phyloP scores from a whole-genome alignment of 92 coral and sea anemone species.

The Paramuricea clavata region DNA sequence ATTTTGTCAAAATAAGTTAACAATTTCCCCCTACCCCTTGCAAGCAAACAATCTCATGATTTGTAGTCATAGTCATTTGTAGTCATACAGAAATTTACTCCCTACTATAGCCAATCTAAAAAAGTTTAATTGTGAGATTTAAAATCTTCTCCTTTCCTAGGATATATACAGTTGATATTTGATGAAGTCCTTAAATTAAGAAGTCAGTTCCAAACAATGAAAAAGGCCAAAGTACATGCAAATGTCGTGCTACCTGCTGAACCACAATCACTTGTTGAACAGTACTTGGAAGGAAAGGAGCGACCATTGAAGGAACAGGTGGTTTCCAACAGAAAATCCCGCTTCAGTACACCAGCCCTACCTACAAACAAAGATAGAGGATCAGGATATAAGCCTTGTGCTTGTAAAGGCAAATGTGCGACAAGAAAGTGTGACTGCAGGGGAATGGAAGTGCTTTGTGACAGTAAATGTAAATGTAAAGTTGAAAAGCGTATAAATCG shows the following conservation, averaged over 20 bases:
- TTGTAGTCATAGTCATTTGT: too few species aligned
- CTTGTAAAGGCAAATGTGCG: slow-evolving; percentile 52
- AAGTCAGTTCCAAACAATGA: slow-evolving; percentile 1
- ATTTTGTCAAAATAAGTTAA: too few species aligned
- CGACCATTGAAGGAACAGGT: slow-evolving; percentile 42
- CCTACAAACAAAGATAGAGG: neutral
- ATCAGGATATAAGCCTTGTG: neutral
- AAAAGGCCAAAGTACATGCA: slow-evolving; percentile 21
- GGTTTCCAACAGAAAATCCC: slow-evolving; percentile 25
- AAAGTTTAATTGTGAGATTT: neutral
- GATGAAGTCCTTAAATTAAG: neutral
- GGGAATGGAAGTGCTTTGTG: slow-evolving; percentile 9
- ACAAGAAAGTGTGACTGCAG: slow-evolving; percentile 39
- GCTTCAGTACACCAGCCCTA: slow-evolving; percentile 47
- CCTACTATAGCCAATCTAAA: neutral
- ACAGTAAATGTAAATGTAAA: slow-evolving; percentile 19
- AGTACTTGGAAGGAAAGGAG: slow-evolving; percentile 34
- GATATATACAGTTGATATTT: neutral
- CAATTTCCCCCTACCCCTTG: too few species aligned
- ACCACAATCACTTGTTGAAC: slow-evolving; percentile 34
- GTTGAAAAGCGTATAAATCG: slow-evolving; percentile 45
- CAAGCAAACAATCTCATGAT: too few species aligned
- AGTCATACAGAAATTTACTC: neutral
- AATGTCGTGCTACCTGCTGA: slow-evolving; percentile 37
- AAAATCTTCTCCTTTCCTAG: neutral